Evolutionary conservation across 64 coral and sea anemone genomes (phyloP).

Genomic region (Trachythela sp.): DNA sequence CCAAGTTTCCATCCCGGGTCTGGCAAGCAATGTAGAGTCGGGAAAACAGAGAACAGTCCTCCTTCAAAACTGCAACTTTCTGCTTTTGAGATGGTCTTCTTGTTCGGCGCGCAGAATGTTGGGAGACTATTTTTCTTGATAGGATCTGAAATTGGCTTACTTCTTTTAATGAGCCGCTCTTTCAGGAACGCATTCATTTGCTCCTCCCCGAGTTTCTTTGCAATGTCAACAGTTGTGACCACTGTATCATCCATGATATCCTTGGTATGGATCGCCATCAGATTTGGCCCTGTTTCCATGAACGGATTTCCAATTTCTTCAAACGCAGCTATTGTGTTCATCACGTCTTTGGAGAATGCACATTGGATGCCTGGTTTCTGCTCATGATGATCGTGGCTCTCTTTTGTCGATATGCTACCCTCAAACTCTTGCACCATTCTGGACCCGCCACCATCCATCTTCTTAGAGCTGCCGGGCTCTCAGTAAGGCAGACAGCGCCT

Average conservation of each 20-base stretch:
- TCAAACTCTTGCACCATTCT: conserved; percentile 14
- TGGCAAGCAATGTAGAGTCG: conserved; percentile 44
- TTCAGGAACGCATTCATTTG: conserved; percentile 25
- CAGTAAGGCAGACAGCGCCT: not conserved
- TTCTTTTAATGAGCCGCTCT: conserved; percentile 14
- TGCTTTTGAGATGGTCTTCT: conserved; percentile 26
- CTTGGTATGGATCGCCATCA: conserved; percentile 24
- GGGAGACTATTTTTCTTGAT: conserved; percentile 35
- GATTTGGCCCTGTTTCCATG: conserved; percentile 7
- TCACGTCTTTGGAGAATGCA: conserved; percentile 28
- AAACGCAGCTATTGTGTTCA: not conserved
- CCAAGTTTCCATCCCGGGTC: not conserved
- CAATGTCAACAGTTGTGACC: not conserved
- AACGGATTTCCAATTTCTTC: conserved; percentile 46
- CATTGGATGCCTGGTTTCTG: not conserved
- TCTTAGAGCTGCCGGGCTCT: not conserved
- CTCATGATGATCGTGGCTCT: not conserved
- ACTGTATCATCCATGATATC: conserved; percentile 6
- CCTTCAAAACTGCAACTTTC: conserved; percentile 30
- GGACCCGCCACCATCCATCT: not conserved
- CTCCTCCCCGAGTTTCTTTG: conserved; percentile 13
- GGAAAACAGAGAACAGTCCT: conserved; percentile 43
- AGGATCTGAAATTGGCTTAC: conserved; percentile 28
- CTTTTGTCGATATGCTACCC: not conserved
- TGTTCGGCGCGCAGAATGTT: conserved; percentile 1